Evolutionary conservation across 2,888 invertebrate genomes (phyloP).

Genomic region (Phragmatobia fuliginosa): DNA sequence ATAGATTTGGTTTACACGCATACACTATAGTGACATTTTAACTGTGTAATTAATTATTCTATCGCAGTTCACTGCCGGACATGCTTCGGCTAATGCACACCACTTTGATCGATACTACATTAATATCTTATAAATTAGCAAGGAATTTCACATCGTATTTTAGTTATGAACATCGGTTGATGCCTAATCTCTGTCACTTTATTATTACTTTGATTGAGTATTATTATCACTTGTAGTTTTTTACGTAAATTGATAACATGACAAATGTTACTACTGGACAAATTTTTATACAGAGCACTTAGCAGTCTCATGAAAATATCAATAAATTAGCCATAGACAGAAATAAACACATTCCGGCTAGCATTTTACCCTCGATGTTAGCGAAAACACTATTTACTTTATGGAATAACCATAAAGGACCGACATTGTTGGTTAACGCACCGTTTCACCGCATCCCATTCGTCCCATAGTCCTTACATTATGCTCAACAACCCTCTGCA

Average conservation of each 20-base stretch:
- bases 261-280: neutral
- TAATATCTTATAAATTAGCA: too few species aligned
- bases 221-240: too few species aligned
- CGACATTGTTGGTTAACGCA: conserved; percentile 51
- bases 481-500: conserved; percentile 39
- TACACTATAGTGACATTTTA: neutral
- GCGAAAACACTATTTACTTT: conserved; percentile 51
- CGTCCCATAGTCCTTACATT: conserved; percentile 27
- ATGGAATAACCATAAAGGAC: conserved; percentile 47
- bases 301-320: neutral
- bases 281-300: too few species aligned
- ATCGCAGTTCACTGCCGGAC: too few species aligned
- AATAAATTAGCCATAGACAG: neutral
- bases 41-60: too few species aligned
- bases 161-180: too few species aligned
- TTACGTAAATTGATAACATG: neutral
- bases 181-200: too few species aligned
- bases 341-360: neutral
- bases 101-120: too few species aligned
- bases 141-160: too few species aligned
- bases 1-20: neutral
- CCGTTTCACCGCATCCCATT: conserved; percentile 41
- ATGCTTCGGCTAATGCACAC: too few species aligned
- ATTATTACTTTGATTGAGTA: too few species aligned
- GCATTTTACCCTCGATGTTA: conserved; percentile 18